Evolutionary conservation across 2,888 invertebrate species (phyloP), one percentile per base, ranked within the genome.

Genomic region (Spilarctia lutea): DNA sequence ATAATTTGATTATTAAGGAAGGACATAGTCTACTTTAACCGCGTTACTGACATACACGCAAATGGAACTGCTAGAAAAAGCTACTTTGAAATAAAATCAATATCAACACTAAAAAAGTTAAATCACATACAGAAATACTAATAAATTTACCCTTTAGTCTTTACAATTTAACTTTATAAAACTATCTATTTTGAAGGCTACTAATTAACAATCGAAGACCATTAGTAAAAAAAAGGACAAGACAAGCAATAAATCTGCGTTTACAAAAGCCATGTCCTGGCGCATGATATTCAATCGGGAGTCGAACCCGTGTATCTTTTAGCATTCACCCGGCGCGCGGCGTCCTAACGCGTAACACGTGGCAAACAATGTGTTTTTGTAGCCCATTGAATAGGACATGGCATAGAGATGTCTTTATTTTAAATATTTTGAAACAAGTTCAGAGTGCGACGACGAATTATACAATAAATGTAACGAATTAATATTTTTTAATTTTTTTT

Each of bases 361-460:
- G 95, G 91, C 93, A 89, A 92, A 95, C 94, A 95, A 94, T 95
- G 89, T 92, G 94, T 95, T 95, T 95, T 94, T 94, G 93, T 94
- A 91, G 87, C 87, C 86, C 75, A 76, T 74, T 45, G 89, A 80
- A 92, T 88, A 91, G 78, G 52, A 84, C 27, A 56, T 71, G 63
- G 65, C 24, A 75, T 91, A 80, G 92, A 93, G 91, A 79, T 65
- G 27, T 52, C 2, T 30, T 63, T 30, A 60, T 52, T 39, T 69
- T 48, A 60, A 73, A 35, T 27, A 60, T 39, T n/a, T 70, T 39
- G 65, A 1, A 33, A 45, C 0, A n/a, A 24, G 2, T 56, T n/a
- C 24, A 1, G 18, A 52, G 24, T 24, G 20, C 7, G 7, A 52
- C 0, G 20, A 24, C 6, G 48, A 35, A 4, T 35, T 35, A 6